Base-by-base conservation (phyloP, 2,797 vertebrate species). In the Setipinna tenuifilis region DNA sequence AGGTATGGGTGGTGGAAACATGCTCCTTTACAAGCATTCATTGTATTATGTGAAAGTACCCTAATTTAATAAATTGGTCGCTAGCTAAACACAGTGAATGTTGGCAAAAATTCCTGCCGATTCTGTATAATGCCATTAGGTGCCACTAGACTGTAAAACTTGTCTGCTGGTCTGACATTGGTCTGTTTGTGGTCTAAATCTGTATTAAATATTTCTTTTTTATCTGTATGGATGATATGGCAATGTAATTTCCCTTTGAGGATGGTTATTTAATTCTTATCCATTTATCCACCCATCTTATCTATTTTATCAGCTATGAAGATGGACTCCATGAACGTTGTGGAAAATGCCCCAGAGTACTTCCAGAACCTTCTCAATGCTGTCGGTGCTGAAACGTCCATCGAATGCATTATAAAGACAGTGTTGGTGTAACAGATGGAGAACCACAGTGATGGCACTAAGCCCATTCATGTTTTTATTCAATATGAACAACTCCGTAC, bases 401-500 rank as follows among this genome's bases (percentile, higher is more conserved):
- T 99, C 0, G 96, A 98, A 84, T 94, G 91, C 1, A 86, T 99
- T 35, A 94, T 98, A 87, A 85, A 82, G 19, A 89, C 90, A 0
- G 21, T 97, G 44, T 0, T 28, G 46, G 41, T 19, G 86, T 87
- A 62, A 89, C 46, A 78, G 62, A 25, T 25, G 41, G 19, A 0
- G 0, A 0, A 0, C 68, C 31, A 16, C 28, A 75, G 46, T 46
- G 25, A 23, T 65, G n/a, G 28, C n/a, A 31, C 46, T 17, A 57
- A 68, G 7, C 2, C 68, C 31, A 48, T 80, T 80, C 59, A 62
- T 92, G 80, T 87, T 92, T 97, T 97, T 94, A 96, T 94, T 96
- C 91, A 94, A 94, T 96, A 96, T 93, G 96, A 97, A 96, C 94
- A 95, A 93, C 94, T 90, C 91, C 90, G 93, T 94, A 91, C 94